Base-by-base conservation (phyloP, 2,888 invertebrate species). In the Listrodromus nycthemerus region DNA sequence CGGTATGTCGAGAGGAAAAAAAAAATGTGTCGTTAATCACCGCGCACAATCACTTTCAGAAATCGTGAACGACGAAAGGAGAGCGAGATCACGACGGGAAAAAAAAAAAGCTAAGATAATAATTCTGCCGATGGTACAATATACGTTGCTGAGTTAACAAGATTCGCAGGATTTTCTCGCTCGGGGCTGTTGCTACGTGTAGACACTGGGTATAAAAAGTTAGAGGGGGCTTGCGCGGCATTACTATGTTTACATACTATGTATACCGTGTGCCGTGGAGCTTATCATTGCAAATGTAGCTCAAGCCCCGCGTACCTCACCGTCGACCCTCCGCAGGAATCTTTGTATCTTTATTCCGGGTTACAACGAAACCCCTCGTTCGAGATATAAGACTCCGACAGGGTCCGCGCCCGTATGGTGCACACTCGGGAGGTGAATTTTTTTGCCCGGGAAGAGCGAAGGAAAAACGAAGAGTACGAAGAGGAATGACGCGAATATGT, bases 271-370 rank as follows among this genome's bases (percentile, higher is more conserved):
- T 79, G 71, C 41, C 58, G 27, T 55, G 61, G 58, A 61, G 50
- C 78, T 84, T 82, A 76, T 79, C 78, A 69, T 82, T 61, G 65
- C 70, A 75, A 50, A 69, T 67, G 66, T 77, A 27, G 50, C 71
- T 71, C 50, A 58, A 45, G 52, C 58, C 58, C 24, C 37, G 8
- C 13, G 48, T 16, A 13, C 1, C 24, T 41, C 24, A n/a, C 27
- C 33, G n/a, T 67, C 50, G 19, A 67, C 71, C 71, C 71, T 61
- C 27, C 21, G 52, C 61, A 48, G 70, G 66, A 58, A 79, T 84
- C 75, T 82, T 73, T 66, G 75, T 84, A 79, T 84, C 79, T 79
- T 84, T 73, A 78, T 82, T 84, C 55, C 48, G 75, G 78, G 82
- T 84, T 82, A 79, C 79, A 19, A n/a, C 45, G 27, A 75, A 52